Conservation (phyloP, 2,888 invertebrate genomes). For the Aphidoletes aphidimyza region DNA sequence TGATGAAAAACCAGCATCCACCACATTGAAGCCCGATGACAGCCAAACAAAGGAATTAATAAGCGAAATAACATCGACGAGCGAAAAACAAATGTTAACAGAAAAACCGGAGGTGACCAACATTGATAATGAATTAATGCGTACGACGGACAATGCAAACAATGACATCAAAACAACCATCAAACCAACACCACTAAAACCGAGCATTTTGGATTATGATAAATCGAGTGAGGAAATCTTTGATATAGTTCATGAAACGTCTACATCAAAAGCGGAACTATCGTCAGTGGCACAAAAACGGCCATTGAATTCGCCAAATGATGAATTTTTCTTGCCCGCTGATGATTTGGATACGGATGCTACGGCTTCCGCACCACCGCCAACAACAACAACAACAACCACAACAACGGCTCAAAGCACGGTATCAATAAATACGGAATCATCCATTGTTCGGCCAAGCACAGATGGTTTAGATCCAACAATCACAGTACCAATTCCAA, state of each 20-base stretch:
- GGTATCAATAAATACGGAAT: slow-evolving; percentile 11
- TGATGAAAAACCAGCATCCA: background rate
- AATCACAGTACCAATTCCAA: background rate
- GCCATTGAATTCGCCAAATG: background rate
- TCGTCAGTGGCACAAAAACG: background rate
- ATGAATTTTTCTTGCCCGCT: slow-evolving; percentile 52
- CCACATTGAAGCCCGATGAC: background rate
- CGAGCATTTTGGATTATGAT: slow-evolving; percentile 43
- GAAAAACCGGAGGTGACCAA: background rate
- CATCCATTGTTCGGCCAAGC: background rate
- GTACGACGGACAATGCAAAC: too few relatives aligned
- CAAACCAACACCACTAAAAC: background rate
- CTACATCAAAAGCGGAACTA: slow-evolving; percentile 1
- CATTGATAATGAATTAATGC: background rate
- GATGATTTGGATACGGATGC: slow-evolving; percentile 44
- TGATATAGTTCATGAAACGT: slow-evolving; percentile 19
- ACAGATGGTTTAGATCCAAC: background rate
- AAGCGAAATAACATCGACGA: background rate
- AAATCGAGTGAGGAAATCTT: slow-evolving; percentile 53
- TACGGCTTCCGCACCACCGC: background rate
- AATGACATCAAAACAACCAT: background rate
- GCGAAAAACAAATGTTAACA: background rate
- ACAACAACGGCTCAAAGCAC: background rate
- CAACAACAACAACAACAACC: background rate
- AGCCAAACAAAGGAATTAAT: background rate